Conservation (phyloP, 2,888 invertebrate species). For the Frankliniella intonsa region DNA sequence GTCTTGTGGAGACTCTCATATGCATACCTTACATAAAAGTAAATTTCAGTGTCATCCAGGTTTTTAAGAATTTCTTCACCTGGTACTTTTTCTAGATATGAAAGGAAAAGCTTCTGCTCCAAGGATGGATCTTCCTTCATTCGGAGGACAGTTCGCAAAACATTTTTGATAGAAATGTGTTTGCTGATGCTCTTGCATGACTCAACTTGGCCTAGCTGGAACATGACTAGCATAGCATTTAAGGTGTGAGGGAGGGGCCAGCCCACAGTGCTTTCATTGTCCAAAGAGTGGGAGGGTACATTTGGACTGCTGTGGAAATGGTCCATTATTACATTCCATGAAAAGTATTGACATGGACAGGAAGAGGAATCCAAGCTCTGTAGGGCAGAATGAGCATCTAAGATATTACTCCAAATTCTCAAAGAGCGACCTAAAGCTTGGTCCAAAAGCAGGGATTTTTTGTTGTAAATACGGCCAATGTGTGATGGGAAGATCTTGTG, state of each 20-base stretch:
- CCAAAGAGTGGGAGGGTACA: not conserved
- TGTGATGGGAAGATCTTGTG: not conserved
- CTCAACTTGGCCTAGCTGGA: slow-evolving; percentile 5
- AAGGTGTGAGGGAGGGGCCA: not conserved
- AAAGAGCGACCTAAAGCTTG: not conserved
- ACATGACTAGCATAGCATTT: not conserved
- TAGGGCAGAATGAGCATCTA: slow-evolving; percentile 40
- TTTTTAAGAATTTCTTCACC: not conserved
- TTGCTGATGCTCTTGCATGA: not conserved
- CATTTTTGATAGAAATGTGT: not conserved
- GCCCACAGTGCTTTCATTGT: too few relatives aligned
- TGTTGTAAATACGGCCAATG: not conserved
- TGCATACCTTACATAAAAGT: not conserved
- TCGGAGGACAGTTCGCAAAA: not conserved
- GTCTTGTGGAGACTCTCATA: not conserved
- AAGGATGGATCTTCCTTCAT: not conserved
- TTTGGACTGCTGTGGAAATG: slow-evolving; percentile 37
- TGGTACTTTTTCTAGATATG: not conserved
- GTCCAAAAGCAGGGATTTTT: not conserved
- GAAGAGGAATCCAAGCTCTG: slow-evolving; percentile 38
- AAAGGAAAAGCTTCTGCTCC: not conserved
- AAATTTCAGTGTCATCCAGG: not conserved
- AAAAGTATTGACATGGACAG: slow-evolving; percentile 40
- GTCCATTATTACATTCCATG: slow-evolving; percentile 40
- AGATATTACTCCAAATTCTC: not conserved